Conservation (phyloP, 37 sponge, comb jelly and placozoan species). For the Halisarca cf. caerulea region DNA sequence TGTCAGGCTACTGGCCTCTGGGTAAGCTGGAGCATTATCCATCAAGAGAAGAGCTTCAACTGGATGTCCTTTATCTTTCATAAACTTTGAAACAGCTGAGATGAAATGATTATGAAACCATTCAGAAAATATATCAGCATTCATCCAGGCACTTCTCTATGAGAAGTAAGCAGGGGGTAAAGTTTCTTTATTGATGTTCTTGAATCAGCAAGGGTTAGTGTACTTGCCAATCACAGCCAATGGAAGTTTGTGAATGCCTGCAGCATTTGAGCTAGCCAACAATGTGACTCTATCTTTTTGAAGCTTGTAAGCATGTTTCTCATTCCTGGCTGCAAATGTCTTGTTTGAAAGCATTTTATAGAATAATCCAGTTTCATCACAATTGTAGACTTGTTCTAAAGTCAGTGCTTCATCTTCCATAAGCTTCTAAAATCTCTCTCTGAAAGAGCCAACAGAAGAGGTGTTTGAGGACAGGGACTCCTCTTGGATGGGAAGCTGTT, state of each 20-base stretch:
- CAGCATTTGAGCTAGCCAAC: constrained; percentile 25
- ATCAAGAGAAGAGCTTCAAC: constrained; percentile 27
- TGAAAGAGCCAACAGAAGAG: constrained; percentile 47
- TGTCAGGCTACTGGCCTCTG: too few species aligned
- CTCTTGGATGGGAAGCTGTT: constrained; percentile 12
- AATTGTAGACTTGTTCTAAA: constrained; percentile 48
- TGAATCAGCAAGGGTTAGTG: constrained; percentile 44
- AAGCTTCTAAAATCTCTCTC: constrained; percentile 29
- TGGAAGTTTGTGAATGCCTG: constrained; percentile 28
- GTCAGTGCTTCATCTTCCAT: constrained; percentile 36
- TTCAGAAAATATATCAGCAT: constrained; percentile 5
- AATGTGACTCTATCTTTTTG: constrained; percentile 33
- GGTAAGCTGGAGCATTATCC: too few species aligned
- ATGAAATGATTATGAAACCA: constrained; percentile 38
- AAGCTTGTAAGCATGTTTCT: constrained; percentile 25
- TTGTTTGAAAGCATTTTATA: constrained; percentile 25
- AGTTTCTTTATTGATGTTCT: constrained; percentile 40
- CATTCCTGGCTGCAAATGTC: constrained; percentile 24
- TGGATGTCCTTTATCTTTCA: background rate
- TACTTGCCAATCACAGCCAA: constrained; percentile 39
- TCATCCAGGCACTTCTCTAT: constrained; percentile 34
- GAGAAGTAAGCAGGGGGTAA: constrained; percentile 34
- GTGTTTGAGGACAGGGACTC: constrained; percentile 43
- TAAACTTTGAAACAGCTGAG: background rate
- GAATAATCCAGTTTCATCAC: constrained; percentile 49